Percentiles rank a stretch among this genome's conserved stretches.
Evolutionary conservation across 2,888 invertebrate genomes (phyloP).

Genomic region (Fragum sueziense): DNA sequence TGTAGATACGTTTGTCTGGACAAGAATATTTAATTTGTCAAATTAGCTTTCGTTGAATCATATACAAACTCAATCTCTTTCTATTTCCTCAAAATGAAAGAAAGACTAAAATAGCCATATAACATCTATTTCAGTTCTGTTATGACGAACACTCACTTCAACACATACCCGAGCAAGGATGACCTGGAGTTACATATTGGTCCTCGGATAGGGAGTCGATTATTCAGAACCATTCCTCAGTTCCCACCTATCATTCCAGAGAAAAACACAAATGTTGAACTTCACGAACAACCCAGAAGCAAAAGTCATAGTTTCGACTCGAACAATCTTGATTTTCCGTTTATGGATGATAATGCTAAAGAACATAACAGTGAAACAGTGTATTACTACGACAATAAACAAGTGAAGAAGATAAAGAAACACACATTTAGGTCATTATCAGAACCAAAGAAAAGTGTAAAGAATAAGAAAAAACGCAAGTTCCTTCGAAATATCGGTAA

Average conservation of each 20-base stretch:
- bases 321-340: neutral
- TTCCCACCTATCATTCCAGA: neutral
- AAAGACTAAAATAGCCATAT: no score
- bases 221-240: neutral
- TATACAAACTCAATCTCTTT: no score
- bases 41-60: no score
- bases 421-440: neutral
- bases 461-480: neutral
- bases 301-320: neutral
- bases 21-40: no score
- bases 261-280: neutral
- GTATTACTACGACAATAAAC: neutral
- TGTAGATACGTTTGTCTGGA: no score
- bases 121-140: no score
- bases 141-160: constrained; percentile 11
- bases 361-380: neutral
- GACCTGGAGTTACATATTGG: neutral
- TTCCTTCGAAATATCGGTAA: neutral
- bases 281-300: neutral
- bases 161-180: neutral
- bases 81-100: no score
- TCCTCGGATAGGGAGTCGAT: neutral
- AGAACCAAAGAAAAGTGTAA: neutral
- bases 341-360: neutral
- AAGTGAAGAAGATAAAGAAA: neutral